Evolutionary conservation across 2,888 invertebrate species (phyloP), one percentile per base, ranked within the genome.

Genomic region (Drosophila rubida): DNA sequence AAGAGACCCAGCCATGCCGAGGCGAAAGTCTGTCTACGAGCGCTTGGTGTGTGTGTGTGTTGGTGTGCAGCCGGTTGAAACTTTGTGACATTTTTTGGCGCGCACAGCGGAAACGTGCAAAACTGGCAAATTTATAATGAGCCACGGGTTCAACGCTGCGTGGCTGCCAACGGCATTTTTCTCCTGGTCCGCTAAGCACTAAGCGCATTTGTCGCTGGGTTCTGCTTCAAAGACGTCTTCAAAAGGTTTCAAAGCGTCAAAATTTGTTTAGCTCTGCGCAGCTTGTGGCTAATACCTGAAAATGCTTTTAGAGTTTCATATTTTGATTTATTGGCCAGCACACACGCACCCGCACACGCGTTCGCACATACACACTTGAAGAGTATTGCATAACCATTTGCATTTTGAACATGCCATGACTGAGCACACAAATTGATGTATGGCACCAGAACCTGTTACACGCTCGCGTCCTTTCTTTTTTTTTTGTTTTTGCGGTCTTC

Each of bases 51-150:
- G 41, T 45, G 9, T 32, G 16, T 50, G 48, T 16, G 13, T 48
- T 46, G 57, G 39, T 57, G 54, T 60, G 68, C 59, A 71, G 71
- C 61, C 64, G 54, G 64, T 70, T 78, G 78, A 80, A 86, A 83
- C 74, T 79, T 86, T 83, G 80, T 83, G 80, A 84, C 80, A 86
- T 79, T 84, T 84, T 84, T 80, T 78, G 80, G 78, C 78, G 77
- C 84, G 73, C 78, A 62, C 76, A 64, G 68, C 78, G 83, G 77
- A 84, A 84, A 84, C 86, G 83, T 86, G 83, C 86, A 86, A 83
- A 84, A 83, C 84, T 86, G 86, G 86, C 83, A 84, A 86, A 86
- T 86, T 84, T 83, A 86, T 84, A 84, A 84, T 84, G 83, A 84
- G 86, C 75, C 85, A 71, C 84, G 80, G 70, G 74, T 72, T 78